Percentiles rank a stretch among this genome's conserved stretches.
These are phyloP conservation scores for Hydriomena furcata DNA, from an alignment of 2,888 invertebrate species.

Conservation along the genomic window DNA sequence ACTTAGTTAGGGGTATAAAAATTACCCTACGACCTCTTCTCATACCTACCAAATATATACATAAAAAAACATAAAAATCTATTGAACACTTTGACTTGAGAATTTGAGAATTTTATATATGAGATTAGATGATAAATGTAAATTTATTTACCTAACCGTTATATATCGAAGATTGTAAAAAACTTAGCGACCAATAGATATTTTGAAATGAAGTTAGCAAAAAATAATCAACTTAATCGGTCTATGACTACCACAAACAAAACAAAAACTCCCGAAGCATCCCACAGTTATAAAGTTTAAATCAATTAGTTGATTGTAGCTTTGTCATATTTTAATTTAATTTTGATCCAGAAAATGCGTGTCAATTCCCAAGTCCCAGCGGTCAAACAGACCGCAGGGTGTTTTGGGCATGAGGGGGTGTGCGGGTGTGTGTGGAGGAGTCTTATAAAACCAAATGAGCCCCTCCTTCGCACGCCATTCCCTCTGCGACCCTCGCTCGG, in stretches of 20 bases:
- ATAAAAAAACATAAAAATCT: no score
- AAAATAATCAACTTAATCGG: neutral
- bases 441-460: constrained; percentile 31
- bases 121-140: no score
- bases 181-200: no score
- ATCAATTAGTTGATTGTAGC: constrained; percentile 33
- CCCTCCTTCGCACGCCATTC: constrained; percentile 53
- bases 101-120: no score
- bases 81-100: no score
- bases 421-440: constrained; percentile 34
- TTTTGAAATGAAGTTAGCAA: no score
- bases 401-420: constrained; percentile 24
- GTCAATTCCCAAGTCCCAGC: constrained; percentile 23
- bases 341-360: constrained; percentile 22
- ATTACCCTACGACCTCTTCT: no score
- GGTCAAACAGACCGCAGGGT: constrained; percentile 16
- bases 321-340: constrained; percentile 33
- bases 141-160: no score
- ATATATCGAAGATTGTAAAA: no score
- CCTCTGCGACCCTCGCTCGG: constrained; percentile 44
- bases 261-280: neutral
- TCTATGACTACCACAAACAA: neutral
- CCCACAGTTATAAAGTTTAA: constrained; percentile 20
- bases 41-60: no score
- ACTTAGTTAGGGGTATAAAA: no score